phyloP scores from a whole-genome alignment of 1,140 invertebrate species.

The Pogonus chalceus region DNA sequence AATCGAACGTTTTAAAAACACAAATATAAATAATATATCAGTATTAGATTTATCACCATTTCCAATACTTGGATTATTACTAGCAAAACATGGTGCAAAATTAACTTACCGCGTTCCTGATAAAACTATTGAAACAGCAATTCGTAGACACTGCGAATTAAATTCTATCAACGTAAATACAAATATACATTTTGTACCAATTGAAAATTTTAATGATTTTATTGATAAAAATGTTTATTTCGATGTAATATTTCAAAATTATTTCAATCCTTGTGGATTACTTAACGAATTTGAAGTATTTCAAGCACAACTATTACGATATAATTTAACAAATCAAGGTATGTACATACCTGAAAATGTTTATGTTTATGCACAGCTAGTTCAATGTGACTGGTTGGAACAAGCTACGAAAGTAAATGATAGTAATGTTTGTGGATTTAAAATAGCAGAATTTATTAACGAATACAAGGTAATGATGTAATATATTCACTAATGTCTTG shows the following conservation, averaged over 20 bases:
- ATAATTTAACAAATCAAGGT: slow-evolving; percentile 26
- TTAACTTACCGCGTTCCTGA: slow-evolving; percentile 28
- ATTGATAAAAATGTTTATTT: slow-evolving; percentile 32
- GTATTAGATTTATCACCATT: slow-evolving; percentile 34
- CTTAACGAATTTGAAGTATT: slow-evolving; percentile 19
- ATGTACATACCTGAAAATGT: slow-evolving; percentile 35
- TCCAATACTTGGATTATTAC: slow-evolving; percentile 31
- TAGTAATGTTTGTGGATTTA: slow-evolving; percentile 25
- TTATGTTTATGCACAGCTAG: slow-evolving; percentile 26
- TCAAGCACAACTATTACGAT: slow-evolving; percentile 19
- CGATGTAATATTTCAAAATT: slow-evolving; percentile 26
- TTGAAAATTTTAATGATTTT: slow-evolving; percentile 28
- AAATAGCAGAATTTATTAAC: slow-evolving; percentile 41
- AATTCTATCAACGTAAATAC: slow-evolving; percentile 23
- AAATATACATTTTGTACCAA: slow-evolving; percentile 11
- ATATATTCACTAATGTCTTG: not conserved
- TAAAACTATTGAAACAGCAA: slow-evolving; percentile 17
- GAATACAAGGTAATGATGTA: slow-evolving; percentile 34
- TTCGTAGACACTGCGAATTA: slow-evolving; percentile 23
- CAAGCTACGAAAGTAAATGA: slow-evolving; percentile 25
- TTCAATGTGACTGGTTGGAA: slow-evolving; percentile 29
- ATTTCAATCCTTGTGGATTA: slow-evolving; percentile 10
- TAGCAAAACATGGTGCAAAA: slow-evolving; percentile 24
- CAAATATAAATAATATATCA: slow-evolving; percentile 16
- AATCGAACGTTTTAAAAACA: slow-evolving; percentile 17